phyloP scores from a whole-genome alignment of 2,888 invertebrate species.

The Apodemia duryi region DNA sequence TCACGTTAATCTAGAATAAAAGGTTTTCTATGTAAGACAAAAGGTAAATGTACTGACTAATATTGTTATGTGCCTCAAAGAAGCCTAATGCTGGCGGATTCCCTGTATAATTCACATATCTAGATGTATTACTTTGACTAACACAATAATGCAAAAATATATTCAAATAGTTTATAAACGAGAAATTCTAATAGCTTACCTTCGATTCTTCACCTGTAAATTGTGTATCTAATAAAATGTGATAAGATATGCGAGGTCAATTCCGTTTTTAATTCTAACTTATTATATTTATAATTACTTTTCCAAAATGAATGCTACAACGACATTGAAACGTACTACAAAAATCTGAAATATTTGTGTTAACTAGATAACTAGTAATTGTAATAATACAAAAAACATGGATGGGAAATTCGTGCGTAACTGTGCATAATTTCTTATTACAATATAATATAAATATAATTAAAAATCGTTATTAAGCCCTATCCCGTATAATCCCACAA shows the following conservation, averaged over 20 bases:
- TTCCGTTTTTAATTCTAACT: background rate
- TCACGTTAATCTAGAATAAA: slow-evolving; percentile 68
- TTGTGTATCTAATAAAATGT: slow-evolving; percentile 7
- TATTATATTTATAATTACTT: too few species aligned
- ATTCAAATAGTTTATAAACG: slow-evolving; percentile 7
- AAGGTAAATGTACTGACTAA: slow-evolving; percentile 45
- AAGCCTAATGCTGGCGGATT: slow-evolving; percentile 44
- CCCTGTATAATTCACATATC: slow-evolving; percentile 11
- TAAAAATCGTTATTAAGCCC: too few species aligned
- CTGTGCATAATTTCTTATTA: too few species aligned
- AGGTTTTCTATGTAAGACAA: slow-evolving; percentile 61
- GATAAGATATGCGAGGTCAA: slow-evolving; percentile 5
- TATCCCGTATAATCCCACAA: too few species aligned
- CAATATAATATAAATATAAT: too few species aligned
- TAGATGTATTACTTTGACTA: slow-evolving; percentile 5
- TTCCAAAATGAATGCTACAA: too few species aligned
- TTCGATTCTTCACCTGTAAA: slow-evolving; percentile 3
- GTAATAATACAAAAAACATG: too few species aligned
- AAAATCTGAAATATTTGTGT: too few species aligned
- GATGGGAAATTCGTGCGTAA: too few species aligned
- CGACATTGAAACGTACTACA: too few species aligned
- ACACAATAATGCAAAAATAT: background rate
- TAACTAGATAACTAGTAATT: too few species aligned
- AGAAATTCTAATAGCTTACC: background rate
- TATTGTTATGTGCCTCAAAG: slow-evolving; percentile 64